Evolutionary conservation across 2,113 vertebrate species (phyloP).

Genomic region (Zosterops pallidus): DNA sequence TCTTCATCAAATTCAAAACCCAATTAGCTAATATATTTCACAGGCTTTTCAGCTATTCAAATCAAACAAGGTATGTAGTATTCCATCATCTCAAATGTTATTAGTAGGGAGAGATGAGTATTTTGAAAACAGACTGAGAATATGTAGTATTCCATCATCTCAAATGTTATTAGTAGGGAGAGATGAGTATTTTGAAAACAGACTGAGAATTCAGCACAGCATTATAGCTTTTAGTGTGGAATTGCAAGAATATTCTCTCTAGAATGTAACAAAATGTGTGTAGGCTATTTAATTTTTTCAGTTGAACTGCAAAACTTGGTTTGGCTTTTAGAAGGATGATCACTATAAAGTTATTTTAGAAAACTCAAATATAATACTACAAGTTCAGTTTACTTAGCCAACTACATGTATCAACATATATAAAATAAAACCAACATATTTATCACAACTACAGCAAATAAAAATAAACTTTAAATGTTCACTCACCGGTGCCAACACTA

Average conservation of each 20-base stretch:
- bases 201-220: neutral
- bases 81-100: neutral
- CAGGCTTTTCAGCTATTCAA: neutral
- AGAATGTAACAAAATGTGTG: neutral
- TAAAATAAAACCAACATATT: neutral
- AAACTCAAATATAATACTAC: neutral
- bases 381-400: neutral
- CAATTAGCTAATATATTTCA: neutral
- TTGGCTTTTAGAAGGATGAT: neutral
- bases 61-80: neutral
- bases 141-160: neutral
- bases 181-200: neutral
- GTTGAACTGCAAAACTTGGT: neutral
- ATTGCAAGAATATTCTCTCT: neutral
- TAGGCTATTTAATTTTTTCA: neutral
- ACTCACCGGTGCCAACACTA: constrained; percentile 36
- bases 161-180: neutral
- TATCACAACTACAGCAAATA: neutral
- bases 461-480: neutral
- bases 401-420: neutral
- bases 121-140: neutral
- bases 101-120: neutral
- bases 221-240: neutral
- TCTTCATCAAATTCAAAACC: neutral
- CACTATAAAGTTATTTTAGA: neutral